Percentiles rank a stretch among this genome's conserved stretches.
Conservation (phyloP, 2,888 invertebrate genomes). For the Lumbricus terrestris region DNA sequence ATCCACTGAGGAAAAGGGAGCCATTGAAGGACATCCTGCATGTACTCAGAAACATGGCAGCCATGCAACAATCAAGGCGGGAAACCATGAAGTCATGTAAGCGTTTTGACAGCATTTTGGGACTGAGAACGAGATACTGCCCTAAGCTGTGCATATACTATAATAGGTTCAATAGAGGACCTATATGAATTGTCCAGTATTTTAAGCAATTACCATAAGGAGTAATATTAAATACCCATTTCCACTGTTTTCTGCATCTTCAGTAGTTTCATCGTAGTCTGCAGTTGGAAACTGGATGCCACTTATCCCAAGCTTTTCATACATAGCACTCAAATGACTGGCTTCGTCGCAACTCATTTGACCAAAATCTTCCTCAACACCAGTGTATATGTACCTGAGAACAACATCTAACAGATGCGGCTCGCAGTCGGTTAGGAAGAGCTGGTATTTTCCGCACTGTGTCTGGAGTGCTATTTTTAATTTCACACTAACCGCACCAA, state of each 20-base stretch:
- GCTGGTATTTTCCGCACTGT: slow-evolving; percentile 9
- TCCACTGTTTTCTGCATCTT: not conserved
- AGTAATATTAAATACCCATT: not conserved
- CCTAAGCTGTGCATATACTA: not conserved
- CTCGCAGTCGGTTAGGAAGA: not conserved
- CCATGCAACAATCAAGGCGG: too few species aligned
- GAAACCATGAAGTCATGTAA: too few species aligned
- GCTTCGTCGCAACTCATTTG: not conserved
- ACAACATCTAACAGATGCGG: not conserved
- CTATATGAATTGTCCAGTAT: not conserved
- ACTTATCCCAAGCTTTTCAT: slow-evolving; percentile 5
- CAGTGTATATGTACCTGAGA: not conserved
- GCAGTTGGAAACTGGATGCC: not conserved
- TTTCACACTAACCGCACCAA: not conserved
- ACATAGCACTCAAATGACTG: not conserved
- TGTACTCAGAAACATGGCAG: too few species aligned
- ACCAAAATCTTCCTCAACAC: not conserved
- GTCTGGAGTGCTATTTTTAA: not conserved
- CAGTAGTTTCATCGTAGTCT: not conserved
- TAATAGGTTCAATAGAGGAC: not conserved
- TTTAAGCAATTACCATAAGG: not conserved
- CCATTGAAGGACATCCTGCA: too few species aligned
- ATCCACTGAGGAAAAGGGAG: too few species aligned
- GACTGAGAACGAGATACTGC: too few species aligned
- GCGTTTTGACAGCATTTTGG: too few species aligned